Percentiles rank a stretch among this genome's conserved stretches.
phyloP scores from a whole-genome alignment of 2,113 vertebrate species.

The Lichenostomus cassidix region DNA sequence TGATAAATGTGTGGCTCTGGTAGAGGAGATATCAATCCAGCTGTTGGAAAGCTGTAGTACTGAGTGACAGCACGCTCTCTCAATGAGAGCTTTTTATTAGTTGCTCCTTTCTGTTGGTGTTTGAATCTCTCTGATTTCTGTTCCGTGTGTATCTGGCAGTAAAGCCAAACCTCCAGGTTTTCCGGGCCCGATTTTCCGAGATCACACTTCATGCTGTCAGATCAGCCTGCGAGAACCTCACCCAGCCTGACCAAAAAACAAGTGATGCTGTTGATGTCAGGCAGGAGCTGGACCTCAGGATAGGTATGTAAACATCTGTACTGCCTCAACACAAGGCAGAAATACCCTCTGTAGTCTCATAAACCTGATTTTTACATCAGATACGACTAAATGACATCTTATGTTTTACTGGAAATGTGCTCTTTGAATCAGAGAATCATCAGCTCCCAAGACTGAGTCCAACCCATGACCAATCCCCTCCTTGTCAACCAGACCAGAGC shows the following conservation, averaged over 20 bases:
- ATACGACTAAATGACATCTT: neutral
- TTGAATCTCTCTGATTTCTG: neutral
- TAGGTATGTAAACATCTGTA: slow-evolving; percentile 73
- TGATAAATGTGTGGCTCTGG: neutral
- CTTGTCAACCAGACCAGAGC: neutral
- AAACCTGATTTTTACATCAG: neutral
- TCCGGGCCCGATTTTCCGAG: slow-evolving; percentile 94
- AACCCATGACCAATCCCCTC: neutral
- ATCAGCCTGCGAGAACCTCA: slow-evolving; percentile 87
- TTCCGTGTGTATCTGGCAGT: slow-evolving; percentile 65
- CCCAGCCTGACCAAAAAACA: slow-evolving; percentile 80
- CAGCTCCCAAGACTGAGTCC: accelerated
- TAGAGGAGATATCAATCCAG: neutral
- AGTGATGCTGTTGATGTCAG: slow-evolving; percentile 92
- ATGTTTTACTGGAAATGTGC: neutral
- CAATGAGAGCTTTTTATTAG: neutral
- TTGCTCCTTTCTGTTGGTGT: neutral
- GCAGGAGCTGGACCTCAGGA: slow-evolving; percentile 94
- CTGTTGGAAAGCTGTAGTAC: neutral
- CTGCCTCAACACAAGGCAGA: neutral
- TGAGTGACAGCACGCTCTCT: neutral
- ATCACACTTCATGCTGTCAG: slow-evolving; percentile 88
- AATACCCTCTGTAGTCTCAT: neutral
- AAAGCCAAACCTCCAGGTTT: slow-evolving; percentile 85
- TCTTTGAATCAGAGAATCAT: neutral